These are phyloP conservation scores for Rhodinocichla rosea DNA, from an alignment of 2,113 vertebrate genomes.

Conservation along the genomic window DNA sequence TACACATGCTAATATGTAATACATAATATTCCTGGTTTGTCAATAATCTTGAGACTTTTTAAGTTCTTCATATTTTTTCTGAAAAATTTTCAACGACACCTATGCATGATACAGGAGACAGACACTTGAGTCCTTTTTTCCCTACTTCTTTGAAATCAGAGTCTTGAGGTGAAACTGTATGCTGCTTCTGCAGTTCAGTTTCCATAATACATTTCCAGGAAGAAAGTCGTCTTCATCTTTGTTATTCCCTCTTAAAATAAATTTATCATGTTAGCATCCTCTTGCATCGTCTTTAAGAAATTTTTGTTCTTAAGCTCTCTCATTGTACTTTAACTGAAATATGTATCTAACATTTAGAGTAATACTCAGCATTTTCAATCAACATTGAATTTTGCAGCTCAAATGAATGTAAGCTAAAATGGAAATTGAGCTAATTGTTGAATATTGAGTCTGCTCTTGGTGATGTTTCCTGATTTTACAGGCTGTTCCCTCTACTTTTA, in stretches of 20 bases:
- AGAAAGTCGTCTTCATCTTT: neutral
- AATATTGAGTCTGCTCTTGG: neutral
- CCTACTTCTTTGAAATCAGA: neutral
- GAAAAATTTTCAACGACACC: neutral
- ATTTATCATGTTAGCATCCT: neutral
- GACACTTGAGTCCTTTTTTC: neutral
- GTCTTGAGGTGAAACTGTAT: neutral
- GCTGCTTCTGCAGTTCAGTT: neutral
- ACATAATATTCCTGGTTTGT: neutral
- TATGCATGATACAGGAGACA: neutral
- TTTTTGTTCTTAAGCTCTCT: neutral
- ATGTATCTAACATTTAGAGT: neutral
- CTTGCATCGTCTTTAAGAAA: neutral
- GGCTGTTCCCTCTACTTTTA: neutral
- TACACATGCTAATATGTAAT: too few relatives aligned
- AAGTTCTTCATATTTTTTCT: neutral
- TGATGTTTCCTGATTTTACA: neutral
- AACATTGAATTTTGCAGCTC: neutral
- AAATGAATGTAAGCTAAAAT: neutral
- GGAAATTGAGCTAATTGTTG: neutral
- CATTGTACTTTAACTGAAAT: neutral
- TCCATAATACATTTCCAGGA: neutral
- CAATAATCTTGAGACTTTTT: neutral
- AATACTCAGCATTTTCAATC: neutral
- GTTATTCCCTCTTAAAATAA: neutral